Evolutionary conservation across 2,888 invertebrate species (phyloP).

Genomic region (Chloroclysta siterata): DNA sequence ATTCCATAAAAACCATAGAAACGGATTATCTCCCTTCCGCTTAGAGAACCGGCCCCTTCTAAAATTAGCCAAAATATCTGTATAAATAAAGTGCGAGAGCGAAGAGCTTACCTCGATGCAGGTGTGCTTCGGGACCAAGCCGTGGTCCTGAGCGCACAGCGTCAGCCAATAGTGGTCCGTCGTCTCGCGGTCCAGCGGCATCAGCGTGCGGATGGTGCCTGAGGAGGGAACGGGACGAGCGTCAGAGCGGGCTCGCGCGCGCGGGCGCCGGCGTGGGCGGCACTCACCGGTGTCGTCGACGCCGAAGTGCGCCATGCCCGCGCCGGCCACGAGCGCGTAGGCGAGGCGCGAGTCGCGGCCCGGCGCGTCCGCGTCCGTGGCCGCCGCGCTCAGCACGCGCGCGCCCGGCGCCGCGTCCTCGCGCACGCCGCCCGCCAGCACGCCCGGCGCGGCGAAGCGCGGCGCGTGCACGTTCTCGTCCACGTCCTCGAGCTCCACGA

Average conservation of each 20-base stretch:
- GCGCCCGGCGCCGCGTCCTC: conserved; percentile 93
- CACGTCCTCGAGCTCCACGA: conserved; percentile 95
- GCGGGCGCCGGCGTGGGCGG: not conserved
- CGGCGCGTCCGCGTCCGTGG: conserved; percentile 91
- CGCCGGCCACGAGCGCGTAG: conserved; percentile 94
- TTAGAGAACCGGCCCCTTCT: too few species aligned
- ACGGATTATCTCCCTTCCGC: too few species aligned
- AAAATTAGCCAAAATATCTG: too few species aligned
- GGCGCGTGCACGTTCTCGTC: conserved; percentile 96
- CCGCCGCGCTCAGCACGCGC: conserved; percentile 90
- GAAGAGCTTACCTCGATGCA: conserved; percentile 88
- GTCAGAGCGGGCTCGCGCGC: not conserved
- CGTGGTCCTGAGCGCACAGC: conserved; percentile 96
- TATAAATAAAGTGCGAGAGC: too few species aligned
- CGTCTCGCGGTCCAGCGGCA: conserved; percentile 95
- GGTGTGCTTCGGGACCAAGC: conserved; percentile 92
- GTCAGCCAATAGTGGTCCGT: conserved; percentile 96
- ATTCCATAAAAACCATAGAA: too few species aligned
- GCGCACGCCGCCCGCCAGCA: conserved; percentile 88
- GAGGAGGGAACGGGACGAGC: conserved; percentile 3
- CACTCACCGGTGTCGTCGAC: conserved; percentile 93
- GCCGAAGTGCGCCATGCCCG: conserved; percentile 95
- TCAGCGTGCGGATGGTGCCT: conserved; percentile 93
- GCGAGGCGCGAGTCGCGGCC: conserved; percentile 92
- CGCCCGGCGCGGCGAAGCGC: conserved; percentile 90